Percentiles rank a stretch among this genome's conserved stretches.
These are phyloP conservation scores for Pteronura brasiliensis DNA, from an alignment of 2,113 vertebrate genomes.

Conservation along the genomic window DNA sequence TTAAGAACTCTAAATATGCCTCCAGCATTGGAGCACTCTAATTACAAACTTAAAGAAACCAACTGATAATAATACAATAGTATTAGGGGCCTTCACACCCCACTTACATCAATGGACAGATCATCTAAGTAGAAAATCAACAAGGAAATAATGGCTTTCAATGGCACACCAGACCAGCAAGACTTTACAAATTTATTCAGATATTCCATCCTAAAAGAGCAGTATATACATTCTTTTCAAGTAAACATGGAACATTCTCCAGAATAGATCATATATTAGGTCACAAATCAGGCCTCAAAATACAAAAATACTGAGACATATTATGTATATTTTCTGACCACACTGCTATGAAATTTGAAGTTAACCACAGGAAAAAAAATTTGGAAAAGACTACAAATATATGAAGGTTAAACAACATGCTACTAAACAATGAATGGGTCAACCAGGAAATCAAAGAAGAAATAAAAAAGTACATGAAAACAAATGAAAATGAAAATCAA, in stretches of 20 bases:
- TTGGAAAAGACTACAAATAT: not conserved
- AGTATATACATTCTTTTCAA: not conserved
- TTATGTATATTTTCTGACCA: not conserved
- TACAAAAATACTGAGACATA: not conserved
- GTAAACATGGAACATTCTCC: not conserved
- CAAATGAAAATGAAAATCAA: not conserved
- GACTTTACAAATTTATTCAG: not conserved
- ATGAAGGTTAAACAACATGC: not conserved
- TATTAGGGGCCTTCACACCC: not conserved
- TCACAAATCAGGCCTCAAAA: not conserved
- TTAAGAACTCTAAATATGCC: no score
- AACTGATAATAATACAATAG: no score
- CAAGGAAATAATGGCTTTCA: not conserved
- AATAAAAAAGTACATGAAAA: not conserved
- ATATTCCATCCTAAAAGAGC: not conserved
- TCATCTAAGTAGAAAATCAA: not conserved
- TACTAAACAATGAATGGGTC: not conserved
- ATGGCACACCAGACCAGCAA: not conserved
- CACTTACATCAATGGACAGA: not conserved
- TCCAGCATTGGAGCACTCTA: no score
- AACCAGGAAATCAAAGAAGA: not conserved
- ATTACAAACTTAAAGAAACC: no score
- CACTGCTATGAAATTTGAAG: not conserved
- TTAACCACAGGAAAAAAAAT: not conserved
- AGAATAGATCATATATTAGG: not conserved